Conservation (phyloP, 2,888 invertebrate species). For the Drosophila mulleri region DNA sequence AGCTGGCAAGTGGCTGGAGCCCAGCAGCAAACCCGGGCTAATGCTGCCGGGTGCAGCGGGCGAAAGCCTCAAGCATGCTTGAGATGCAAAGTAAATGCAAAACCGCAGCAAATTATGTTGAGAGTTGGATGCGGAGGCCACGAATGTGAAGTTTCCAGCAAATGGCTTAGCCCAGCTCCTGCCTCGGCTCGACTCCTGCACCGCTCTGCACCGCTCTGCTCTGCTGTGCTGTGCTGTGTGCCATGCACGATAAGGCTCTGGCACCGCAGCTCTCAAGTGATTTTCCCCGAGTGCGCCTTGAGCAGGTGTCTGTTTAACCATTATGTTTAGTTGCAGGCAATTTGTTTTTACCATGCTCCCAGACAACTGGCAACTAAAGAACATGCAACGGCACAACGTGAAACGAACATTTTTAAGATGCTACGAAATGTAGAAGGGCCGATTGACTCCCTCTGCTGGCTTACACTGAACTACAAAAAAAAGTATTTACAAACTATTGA, state of each 20-base stretch:
- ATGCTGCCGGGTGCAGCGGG: slow-evolving; percentile 44
- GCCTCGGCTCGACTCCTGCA: background rate
- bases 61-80: slow-evolving; percentile 68
- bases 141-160: slow-evolving; percentile 35
- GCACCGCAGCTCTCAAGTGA: slow-evolving; percentile 71
- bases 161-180: slow-evolving; percentile 38
- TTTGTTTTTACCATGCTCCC: slow-evolving; percentile 67
- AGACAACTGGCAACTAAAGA: slow-evolving; percentile 31
- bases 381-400: slow-evolving; percentile 20
- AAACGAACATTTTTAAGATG: slow-evolving; percentile 40
- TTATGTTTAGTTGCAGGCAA: slow-evolving; percentile 80
- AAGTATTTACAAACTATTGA: too few relatives aligned
- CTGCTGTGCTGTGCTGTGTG: slow-evolving; percentile 1
- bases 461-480: slow-evolving; percentile 31
- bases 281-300: slow-evolving; percentile 70
- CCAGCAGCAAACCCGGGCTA: slow-evolving; percentile 42
- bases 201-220: background rate
- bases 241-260: slow-evolving; percentile 37
- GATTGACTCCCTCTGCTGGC: background rate
- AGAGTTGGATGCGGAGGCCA: slow-evolving; percentile 47
- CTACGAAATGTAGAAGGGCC: slow-evolving; percentile 40
- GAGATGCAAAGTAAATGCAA: slow-evolving; percentile 79
- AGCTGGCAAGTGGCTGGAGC: slow-evolving; percentile 26
- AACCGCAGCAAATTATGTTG: slow-evolving; percentile 80
- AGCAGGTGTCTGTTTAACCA: slow-evolving; percentile 80